These are phyloP conservation scores for Ficedula albicollis DNA, from an alignment of 2,797 vertebrate genomes.

Conservation along the genomic window DNA sequence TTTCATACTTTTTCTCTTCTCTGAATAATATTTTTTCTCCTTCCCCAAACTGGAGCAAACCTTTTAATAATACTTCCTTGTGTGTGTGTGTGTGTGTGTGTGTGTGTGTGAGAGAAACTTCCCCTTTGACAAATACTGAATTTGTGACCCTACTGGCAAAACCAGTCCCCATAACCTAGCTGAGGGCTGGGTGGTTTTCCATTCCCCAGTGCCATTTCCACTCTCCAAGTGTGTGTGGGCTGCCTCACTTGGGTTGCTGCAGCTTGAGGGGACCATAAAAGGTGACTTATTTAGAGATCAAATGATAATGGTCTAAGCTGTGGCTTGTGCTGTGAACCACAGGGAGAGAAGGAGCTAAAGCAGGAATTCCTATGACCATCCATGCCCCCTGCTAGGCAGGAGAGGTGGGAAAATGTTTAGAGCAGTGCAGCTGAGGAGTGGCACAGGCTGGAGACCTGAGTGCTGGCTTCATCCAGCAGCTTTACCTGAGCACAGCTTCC, in stretches of 20 bases:
- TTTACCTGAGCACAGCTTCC: neutral
- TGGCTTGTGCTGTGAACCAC: neutral
- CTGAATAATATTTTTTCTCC: neutral
- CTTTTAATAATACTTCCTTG: neutral
- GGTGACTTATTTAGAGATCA: neutral
- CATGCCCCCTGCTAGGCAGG: neutral
- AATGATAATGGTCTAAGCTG: neutral
- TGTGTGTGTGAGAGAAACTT: no score
- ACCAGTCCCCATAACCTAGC: neutral
- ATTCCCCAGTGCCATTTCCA: neutral
- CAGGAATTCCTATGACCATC: neutral
- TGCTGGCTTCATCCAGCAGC: neutral
- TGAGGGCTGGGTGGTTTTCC: neutral
- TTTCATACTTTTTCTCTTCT: neutral
- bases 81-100: neutral
- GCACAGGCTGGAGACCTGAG: neutral
- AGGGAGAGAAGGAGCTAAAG: neutral
- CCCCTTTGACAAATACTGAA: no score
- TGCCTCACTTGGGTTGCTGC: neutral
- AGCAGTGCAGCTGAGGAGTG: neutral
- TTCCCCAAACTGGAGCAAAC: neutral
- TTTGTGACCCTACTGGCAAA: neutral
- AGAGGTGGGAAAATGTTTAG: neutral
- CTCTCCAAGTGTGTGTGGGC: neutral
- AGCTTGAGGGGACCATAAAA: neutral